Base-by-base conservation (phyloP, 1,140 invertebrate genomes). In the Caenorhabditis elegans region DNA sequence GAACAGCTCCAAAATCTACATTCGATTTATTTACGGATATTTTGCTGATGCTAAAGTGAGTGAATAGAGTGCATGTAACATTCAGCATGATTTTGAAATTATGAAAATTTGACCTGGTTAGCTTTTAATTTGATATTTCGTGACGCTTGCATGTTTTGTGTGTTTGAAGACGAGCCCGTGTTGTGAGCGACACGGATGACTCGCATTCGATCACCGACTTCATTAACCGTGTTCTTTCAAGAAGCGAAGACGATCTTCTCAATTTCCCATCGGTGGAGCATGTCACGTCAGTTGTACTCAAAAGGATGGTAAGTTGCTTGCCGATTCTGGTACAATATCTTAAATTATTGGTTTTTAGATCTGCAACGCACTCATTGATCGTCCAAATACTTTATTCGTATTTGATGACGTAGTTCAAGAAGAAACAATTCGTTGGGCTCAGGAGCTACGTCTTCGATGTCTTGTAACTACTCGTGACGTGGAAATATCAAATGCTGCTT, bases 331-430 rank as follows among this genome's bases (percentile, higher is more conserved):
- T 10, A 60, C 11, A 10, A 22, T 60, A 17, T 17, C 1, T 10
- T 3, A 55, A 8, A 3, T 26, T n/a, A 55, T 24, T 34, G 31
- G 15, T 34, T 77, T 82, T 28, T 24, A 82, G 76, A 78, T 82
- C 17, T 24, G n/a, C 2, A 75, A 82, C n/a, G 75, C 81, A 28
- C 19, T 82, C 1, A 77, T 77, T 19, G 81, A 82, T 39, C 76
- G 77, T 13, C 81, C 81, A 49, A 82, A 82, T 47, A 47, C 49
- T 24, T 24, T 82, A 15, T 47, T 82, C 22, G 81, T 82, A 8
- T 11, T 82, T 24, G 81, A 82, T 19, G 81, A 78, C 19, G 76
- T 82, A 6, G 55, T 76, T 2, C 75, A 77, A 70, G 76, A 46
- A 34, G 81, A 82, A 22, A 78, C 76, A 17, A 47, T 82, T 5